Conservation (phyloP, 2,888 invertebrate species). For the Apomyelois bistriatella region DNA sequence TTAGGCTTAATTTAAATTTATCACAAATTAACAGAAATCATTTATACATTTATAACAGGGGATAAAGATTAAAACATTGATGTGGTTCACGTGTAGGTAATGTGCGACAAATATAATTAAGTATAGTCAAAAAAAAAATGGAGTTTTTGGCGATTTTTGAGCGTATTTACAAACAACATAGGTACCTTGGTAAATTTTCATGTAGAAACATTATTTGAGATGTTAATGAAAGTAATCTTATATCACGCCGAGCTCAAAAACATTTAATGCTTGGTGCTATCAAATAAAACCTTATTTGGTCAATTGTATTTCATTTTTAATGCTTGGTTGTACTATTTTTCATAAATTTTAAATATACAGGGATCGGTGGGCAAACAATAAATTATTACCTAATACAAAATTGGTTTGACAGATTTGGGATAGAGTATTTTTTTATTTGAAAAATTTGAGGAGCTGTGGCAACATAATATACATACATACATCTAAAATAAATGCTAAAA, state of each 20-base stretch:
- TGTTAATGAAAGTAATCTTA: background rate
- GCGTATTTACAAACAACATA: background rate
- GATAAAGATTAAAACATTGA: background rate
- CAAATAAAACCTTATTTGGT: no score
- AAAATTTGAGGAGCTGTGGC: conserved; percentile 27
- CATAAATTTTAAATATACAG: conserved; percentile 28
- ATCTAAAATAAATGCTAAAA: conserved; percentile 52
- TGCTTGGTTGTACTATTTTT: conserved; percentile 33
- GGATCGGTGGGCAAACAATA: conserved; percentile 53
- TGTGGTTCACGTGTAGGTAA: conserved; percentile 2
- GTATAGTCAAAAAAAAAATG: background rate
- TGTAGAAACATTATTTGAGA: background rate
- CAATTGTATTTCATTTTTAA: no score
- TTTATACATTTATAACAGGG: conserved; percentile 7
- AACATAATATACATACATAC: conserved; percentile 57
- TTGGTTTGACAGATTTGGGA: conserved; percentile 29
- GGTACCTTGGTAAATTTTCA: background rate
- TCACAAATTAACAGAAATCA: conserved; percentile 9
- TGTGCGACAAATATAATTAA: background rate
- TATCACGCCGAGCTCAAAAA: background rate
- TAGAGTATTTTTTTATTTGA: conserved; percentile 37
- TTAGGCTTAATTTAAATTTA: conserved; percentile 8
- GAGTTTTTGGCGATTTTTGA: background rate
- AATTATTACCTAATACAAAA: conserved; percentile 38
- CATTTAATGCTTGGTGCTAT: conserved; percentile 17